Evolutionary conservation across 2,797 vertebrate genomes (phyloP), one percentile per base, ranked within the genome.

Genomic region (Gobio occitaniae): DNA sequence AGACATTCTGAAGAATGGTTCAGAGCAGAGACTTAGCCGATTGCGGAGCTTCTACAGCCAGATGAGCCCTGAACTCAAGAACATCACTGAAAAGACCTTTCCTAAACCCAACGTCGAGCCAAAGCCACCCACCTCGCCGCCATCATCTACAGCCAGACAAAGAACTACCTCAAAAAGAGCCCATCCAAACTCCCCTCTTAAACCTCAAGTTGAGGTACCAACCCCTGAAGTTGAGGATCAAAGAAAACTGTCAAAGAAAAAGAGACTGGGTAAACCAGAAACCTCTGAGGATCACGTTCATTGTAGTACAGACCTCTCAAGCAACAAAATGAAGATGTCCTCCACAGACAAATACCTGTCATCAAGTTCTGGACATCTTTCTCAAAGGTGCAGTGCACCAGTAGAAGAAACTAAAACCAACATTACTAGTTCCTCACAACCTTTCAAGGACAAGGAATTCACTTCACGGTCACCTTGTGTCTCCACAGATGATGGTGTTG

Each of bases 21-120:
- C 97, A 32, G 89, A 93, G 90, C 92, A 93, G 86, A 95, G 97
- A 65, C 94, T 96, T 85, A 88, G 87, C 86, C 96, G 96, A 94
- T 93, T 99, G 7, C 91, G 86, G 52, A 91, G 95, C 69, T 98
- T 96, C 93, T 97, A 98, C 89, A 87, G 90, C 83, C 91, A 93
- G 88, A 94, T 84, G 72, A 91, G 94, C 90, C 95, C 96, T 29
- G 96, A 96, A 10, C 84, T 96, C 29, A 90, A 93, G 47, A 86
- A 91, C 56, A 85, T 93, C 21, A 93, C 97, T 78, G 76, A 90
- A 83, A 86, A 87, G 80, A 92, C 93, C 88, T 92, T 95, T 90
- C 89, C 92, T 75, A 87, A 92, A 85, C 82, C 89, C 50, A 78
- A 83, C 76, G 90, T 85, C 10, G 32, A 76, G 66, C 61, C 8